phyloP scores from a whole-genome alignment of 1,140 invertebrate genomes.

The Trichonephila clavipes region DNA sequence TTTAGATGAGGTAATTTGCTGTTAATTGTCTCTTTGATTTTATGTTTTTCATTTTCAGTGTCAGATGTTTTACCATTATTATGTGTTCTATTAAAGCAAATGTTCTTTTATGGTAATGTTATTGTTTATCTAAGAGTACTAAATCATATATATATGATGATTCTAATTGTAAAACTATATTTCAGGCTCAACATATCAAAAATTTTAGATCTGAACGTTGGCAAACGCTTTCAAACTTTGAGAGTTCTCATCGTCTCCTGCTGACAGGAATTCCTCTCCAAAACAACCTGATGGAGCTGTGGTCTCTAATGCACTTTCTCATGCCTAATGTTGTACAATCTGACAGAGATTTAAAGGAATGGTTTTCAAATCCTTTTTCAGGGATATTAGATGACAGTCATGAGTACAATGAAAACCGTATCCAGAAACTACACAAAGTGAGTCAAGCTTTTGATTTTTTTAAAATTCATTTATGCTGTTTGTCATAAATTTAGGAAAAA shows the following conservation, averaged over 20 bases:
- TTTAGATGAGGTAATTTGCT: constrained; percentile 89
- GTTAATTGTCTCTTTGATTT: neutral
- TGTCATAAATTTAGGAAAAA: no score
- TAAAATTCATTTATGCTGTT: neutral
- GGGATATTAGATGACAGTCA: constrained; percentile 98
- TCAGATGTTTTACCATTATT: neutral
- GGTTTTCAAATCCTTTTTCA: constrained; percentile 99
- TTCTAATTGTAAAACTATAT: neutral
- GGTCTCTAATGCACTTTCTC: constrained; percentile 99
- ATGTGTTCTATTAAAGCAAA: no score
- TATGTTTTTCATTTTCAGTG: neutral
- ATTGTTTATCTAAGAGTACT: no score
- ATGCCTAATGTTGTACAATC: constrained; percentile 99
- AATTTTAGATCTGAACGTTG: constrained; percentile 99
- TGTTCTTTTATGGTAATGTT: no score
- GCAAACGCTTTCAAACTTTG: constrained; percentile 98
- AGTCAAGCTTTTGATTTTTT: no score
- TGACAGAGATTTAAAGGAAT: constrained; percentile 96
- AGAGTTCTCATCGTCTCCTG: constrained; percentile 95
- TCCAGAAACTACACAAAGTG: constrained; percentile 97
- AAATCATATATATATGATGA: no score
- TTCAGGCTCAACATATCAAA: constrained; percentile 97
- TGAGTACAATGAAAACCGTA: constrained; percentile 96
- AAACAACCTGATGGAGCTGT: constrained; percentile 99
- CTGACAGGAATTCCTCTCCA: constrained; percentile 99